Base-by-base conservation (phyloP, 2,113 vertebrate genomes). In the Raja brachyura region DNA sequence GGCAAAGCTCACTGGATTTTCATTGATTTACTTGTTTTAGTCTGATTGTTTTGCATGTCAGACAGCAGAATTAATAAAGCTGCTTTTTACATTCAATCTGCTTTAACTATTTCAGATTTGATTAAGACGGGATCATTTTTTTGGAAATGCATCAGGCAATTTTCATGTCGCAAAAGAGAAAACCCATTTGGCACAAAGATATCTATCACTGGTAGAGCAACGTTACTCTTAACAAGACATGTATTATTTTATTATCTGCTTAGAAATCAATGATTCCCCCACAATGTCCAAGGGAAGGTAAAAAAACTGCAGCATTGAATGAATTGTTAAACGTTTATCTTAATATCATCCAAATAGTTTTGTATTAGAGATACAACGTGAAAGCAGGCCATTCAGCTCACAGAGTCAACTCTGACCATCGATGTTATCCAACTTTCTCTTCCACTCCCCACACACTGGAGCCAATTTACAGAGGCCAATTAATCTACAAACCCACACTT, bases 221-320 rank as follows among this genome's bases (percentile, higher is more conserved):
- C 31, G 83, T 31, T n/a, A 16, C 56, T 63, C 31, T 86, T 6
- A 88, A 16, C 14, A 63, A 63, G 83, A 14, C 39, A 0, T 85
- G n/a, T 25, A 59, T 85, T 61, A 14, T 85, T 14, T 5, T 61
- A 54, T 10, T 13, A 25, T 59, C 54, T 1, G 56, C 59, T 13
- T 61, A 56, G 16, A 88, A 16, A 59, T n/a, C 83, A 88, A 88
- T 31, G 31, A 11, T 28, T 88, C 25, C n/a, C 28, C 28, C 5
- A 13, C n/a, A 6, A 10, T 63, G 22, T 88, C 83, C 61, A 18
- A 59, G 56, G 81, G 56, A 8, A 59, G 81, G 54, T 85, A 10
- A 85, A n/a, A 85, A 61, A 28, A 85, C 48, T 85, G 81, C 81
- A 22, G 39, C 79, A 22, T 83, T 83, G 48, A 83, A 83, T 83